Percentiles rank a stretch among this genome's conserved stretches.
Conservation (phyloP, 2,113 vertebrate species). For the Zingel zingel region DNA sequence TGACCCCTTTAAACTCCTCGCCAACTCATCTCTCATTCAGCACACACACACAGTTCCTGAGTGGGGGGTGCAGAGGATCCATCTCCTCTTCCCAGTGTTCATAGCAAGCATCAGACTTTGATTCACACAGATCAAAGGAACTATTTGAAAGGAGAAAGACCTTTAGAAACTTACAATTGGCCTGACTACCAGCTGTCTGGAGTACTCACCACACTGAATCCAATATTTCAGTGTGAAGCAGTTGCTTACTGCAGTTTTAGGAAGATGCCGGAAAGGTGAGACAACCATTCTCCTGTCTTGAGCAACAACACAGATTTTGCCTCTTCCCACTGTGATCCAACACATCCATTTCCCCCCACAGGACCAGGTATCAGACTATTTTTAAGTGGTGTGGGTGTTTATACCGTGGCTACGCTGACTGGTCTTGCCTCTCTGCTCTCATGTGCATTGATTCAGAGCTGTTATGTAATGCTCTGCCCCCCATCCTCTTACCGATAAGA, state of each 20-base stretch:
- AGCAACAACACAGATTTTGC: neutral
- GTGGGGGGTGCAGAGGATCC: conserved; percentile 23
- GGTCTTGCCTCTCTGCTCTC: conserved; percentile 53
- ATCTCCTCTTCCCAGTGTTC: conserved; percentile 32
- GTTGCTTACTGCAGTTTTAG: neutral
- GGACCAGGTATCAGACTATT: conserved; percentile 56
- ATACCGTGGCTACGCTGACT: conserved; percentile 40
- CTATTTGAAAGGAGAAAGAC: conserved; percentile 57
- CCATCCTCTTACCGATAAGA: conserved; percentile 62
- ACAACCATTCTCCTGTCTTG: neutral
- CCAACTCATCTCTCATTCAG: conserved; percentile 30
- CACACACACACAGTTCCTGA: conserved; percentile 29
- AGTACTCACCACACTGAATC: conserved; percentile 6
- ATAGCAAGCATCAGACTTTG: conserved; percentile 64
- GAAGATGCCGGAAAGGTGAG: neutral
- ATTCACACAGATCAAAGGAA: conserved; percentile 75
- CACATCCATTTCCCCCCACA: conserved; percentile 31
- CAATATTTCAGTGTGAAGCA: neutral
- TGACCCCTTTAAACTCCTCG: conserved; percentile 61
- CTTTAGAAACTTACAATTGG: conserved; percentile 54
- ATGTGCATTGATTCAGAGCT: conserved; percentile 69
- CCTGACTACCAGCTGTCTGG: conserved; percentile 22
- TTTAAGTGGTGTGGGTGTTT: conserved; percentile 72
- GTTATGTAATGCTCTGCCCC: conserved; percentile 78
- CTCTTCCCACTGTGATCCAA: conserved; percentile 38